Evolutionary conservation across 2,888 invertebrate species (phyloP).

Genomic region (Periphyllus acericola): DNA sequence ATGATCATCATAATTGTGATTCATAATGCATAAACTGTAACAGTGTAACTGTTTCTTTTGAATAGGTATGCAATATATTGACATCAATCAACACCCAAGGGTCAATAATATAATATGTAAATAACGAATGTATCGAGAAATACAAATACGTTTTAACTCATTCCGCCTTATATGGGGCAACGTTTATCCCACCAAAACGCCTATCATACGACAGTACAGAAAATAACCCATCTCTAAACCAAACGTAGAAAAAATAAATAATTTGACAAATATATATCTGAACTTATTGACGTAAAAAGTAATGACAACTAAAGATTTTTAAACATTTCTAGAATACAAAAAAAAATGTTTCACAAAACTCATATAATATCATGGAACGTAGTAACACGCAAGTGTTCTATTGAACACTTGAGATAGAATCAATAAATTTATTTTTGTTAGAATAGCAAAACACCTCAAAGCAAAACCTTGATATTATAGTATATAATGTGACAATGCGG

Average conservation of each 20-base stretch:
- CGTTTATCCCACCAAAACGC: too few relatives aligned
- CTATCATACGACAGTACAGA: too few relatives aligned
- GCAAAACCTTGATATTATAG: constrained; percentile 28
- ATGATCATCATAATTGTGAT: background rate
- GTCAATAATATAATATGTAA: too few relatives aligned
- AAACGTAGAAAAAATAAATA: background rate
- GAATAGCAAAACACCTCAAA: constrained; percentile 27
- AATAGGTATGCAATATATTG: background rate
- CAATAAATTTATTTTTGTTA: constrained; percentile 27
- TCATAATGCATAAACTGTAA: background rate
- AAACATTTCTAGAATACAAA: background rate
- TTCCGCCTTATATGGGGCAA: too few relatives aligned
- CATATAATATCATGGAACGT: background rate
- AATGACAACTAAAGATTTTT: background rate
- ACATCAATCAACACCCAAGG: background rate
- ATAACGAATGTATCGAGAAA: background rate
- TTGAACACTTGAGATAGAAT: constrained; percentile 28
- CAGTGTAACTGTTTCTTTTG: background rate
- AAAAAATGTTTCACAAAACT: too few relatives aligned
- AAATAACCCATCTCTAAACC: too few relatives aligned
- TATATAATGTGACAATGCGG: background rate
- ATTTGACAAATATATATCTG: background rate
- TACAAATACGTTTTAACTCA: background rate
- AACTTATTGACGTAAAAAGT: background rate
- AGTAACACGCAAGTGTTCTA: background rate